These are phyloP conservation scores for Nomada goodeniana DNA, from an alignment of 2,888 invertebrate genomes.

Conservation along the genomic window DNA sequence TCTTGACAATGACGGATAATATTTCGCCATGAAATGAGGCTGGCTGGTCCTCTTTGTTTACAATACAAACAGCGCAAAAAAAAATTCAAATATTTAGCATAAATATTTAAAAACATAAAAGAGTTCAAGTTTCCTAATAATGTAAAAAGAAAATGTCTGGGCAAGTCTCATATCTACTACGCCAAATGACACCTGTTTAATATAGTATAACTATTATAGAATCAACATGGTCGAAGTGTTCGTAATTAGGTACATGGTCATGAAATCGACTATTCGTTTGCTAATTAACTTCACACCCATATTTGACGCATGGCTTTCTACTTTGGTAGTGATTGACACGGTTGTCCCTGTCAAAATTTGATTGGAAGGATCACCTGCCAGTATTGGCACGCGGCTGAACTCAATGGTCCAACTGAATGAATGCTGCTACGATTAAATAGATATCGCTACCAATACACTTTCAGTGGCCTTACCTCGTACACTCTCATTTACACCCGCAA, in stretches of 20 bases:
- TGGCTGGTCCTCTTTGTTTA: no score
- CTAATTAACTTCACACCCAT: constrained; percentile 55
- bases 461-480: no score
- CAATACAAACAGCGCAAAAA: no score
- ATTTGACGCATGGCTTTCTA: constrained; percentile 57
- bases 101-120: no score
- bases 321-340: constrained; percentile 56
- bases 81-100: no score
- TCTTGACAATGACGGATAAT: no score
- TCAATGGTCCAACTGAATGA: constrained; percentile 16
- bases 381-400: constrained; percentile 52
- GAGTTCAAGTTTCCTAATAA: no score
- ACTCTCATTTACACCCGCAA: no score
- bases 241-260: not conserved
- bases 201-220: not conserved
- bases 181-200: no score
- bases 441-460: not conserved
- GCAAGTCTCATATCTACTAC: no score
- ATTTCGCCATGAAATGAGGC: no score
- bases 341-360: constrained; percentile 58
- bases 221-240: not conserved
- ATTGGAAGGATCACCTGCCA: constrained; percentile 46
- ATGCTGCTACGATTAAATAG: constrained; percentile 34
- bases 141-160: no score
- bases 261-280: constrained; percentile 37